Percentiles rank a stretch among this genome's conserved stretches.
phyloP scores from a whole-genome alignment of 2,797 vertebrate species.

The Coregonus suidteri region DNA sequence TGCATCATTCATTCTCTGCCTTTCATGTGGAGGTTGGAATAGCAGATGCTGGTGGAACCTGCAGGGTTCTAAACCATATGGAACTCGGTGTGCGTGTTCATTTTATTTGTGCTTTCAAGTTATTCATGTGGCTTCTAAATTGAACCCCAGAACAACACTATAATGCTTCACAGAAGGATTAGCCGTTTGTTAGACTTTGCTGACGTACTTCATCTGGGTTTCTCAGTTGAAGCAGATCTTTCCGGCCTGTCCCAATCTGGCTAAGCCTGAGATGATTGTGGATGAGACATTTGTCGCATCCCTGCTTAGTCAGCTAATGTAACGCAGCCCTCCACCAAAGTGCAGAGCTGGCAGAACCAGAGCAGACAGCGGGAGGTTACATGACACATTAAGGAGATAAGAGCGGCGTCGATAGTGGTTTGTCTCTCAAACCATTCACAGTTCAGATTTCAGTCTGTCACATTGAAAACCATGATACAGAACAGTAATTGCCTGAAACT shows the following conservation, averaged over 20 bases:
- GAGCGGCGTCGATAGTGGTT: slow-evolving; percentile 57
- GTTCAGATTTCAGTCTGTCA: too few species aligned
- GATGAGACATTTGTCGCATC: slow-evolving; percentile 59
- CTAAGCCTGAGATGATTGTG: slow-evolving; percentile 52
- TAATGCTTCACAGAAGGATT: too few species aligned
- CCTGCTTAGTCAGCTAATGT: slow-evolving; percentile 54
- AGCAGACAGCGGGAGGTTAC: slow-evolving; percentile 45
- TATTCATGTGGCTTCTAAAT: neutral
- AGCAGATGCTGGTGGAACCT: slow-evolving; percentile 7
- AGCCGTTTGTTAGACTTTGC: neutral
- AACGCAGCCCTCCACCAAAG: slow-evolving; percentile 43
- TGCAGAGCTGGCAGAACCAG: slow-evolving; percentile 48
- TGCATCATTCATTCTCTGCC: neutral
- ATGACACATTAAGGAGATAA: slow-evolving; percentile 56
- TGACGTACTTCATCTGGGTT: too few species aligned
- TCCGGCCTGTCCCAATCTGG: slow-evolving; percentile 19
- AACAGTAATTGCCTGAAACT: too few species aligned
- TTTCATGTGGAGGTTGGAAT: neutral
- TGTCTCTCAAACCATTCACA: slow-evolving; percentile 20
- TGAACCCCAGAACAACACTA: too few species aligned
- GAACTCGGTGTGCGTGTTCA: neutral
- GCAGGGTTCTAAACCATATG: slow-evolving; percentile 13
- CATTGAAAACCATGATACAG: too few species aligned
- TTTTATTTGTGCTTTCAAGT: neutral
- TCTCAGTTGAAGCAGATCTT: slow-evolving; percentile 28